Conservation (phyloP, 2,797 vertebrate genomes). For the Gallinago stenura region DNA sequence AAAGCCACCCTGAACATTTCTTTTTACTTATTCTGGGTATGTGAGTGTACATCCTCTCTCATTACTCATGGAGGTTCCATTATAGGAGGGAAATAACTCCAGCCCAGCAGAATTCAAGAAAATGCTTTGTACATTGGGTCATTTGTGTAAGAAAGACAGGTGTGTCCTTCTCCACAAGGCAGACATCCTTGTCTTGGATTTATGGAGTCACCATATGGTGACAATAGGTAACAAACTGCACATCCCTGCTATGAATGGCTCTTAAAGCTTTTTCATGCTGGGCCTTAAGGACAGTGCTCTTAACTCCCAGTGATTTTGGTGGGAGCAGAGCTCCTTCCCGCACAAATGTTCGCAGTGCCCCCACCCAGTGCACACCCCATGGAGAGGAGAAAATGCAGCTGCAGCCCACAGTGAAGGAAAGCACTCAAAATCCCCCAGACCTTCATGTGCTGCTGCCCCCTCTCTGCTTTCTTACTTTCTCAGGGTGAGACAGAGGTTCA, state of each 20-base stretch:
- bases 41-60: background rate
- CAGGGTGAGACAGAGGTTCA: background rate
- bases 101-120: background rate
- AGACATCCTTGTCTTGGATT: background rate
- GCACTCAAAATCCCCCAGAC: background rate
- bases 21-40: background rate
- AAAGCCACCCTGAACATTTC: background rate
- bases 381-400: background rate
- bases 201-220: background rate
- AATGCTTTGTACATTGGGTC: background rate
- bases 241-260: background rate
- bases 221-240: background rate
- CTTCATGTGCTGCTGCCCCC: background rate
- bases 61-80: background rate
- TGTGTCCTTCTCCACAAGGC: background rate
- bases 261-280: background rate
- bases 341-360: rapidly evolving
- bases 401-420: background rate
- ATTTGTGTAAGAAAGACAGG: background rate
- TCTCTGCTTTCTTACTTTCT: background rate
- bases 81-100: background rate
- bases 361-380: background rate
- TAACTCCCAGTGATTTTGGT: background rate
- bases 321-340: background rate
- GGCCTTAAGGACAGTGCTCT: background rate